Evolutionary conservation across 1,140 invertebrate species (phyloP).

Genomic region (Sminthurides bifidus): DNA sequence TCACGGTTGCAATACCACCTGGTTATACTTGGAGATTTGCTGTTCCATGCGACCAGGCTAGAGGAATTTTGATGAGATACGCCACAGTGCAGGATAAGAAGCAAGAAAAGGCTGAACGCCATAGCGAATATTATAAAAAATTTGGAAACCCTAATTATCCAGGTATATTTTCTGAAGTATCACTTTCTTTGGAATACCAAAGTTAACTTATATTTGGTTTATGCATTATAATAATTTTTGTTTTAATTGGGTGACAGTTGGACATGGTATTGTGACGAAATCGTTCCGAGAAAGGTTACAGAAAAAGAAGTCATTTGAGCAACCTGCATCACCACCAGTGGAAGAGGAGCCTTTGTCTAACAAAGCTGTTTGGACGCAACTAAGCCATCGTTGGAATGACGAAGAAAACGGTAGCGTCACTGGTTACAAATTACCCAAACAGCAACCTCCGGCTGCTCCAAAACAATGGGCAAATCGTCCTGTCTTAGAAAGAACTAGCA

Average conservation of each 20-base stretch:
- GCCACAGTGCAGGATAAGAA: constrained; percentile 54
- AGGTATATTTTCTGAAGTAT: constrained; percentile 38
- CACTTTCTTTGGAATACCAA: no score
- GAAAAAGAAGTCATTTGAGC: neutral
- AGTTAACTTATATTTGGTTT: no score
- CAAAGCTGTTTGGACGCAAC: constrained; percentile 11
- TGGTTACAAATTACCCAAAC: neutral
- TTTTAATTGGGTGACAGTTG: neutral
- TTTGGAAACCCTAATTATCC: constrained; percentile 52
- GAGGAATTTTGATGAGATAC: constrained; percentile 59
- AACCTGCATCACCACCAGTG: neutral
- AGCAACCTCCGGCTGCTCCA: neutral
- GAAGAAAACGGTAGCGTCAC: constrained; percentile 6
- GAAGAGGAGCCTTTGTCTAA: constrained; percentile 4
- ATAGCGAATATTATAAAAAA: constrained; percentile 52
- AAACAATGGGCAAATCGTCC: neutral
- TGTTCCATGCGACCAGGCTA: constrained; percentile 40
- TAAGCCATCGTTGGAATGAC: constrained; percentile 15
- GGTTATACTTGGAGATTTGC: constrained; percentile 61
- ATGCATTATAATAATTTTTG: neutral
- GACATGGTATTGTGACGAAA: neutral
- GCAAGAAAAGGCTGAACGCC: constrained; percentile 46
- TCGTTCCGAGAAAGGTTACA: neutral
- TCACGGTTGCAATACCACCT: constrained; percentile 45
- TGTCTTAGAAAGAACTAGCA: neutral